Evolutionary conservation across 2,888 invertebrate species (phyloP), one percentile per base, ranked within the genome.

Genomic region (Lottia gigantea): DNA sequence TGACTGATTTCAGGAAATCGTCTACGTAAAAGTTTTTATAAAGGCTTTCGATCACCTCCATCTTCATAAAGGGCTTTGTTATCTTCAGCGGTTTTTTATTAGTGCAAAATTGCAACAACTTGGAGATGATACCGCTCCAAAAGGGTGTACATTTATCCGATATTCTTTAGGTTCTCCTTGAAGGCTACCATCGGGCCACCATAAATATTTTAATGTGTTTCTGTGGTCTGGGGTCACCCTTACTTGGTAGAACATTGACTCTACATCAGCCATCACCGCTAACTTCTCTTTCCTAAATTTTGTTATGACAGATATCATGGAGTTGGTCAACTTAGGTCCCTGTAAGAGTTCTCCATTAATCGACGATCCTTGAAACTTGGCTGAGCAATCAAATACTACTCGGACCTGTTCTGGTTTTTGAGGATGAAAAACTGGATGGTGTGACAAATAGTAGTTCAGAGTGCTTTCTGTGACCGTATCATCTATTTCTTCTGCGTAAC

Each of bases 291-390:
- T 62, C 31, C 79, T 40, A 66, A 79, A 79, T 40, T 74, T 65
- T 2, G 71, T 49, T 16, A 79, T 55, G 12, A 74, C 77, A 14
- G 74, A 77, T 16, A 78, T 19, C 14, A 78, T 64, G 19, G 64
- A 74, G 46, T 78, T 78, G 19, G 69, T 75, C 8, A 78, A 67
- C 63, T 80, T 76, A 11, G 80, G 77, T 1, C 79, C 79, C 40
- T 72, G 76, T 14, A 77, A 25, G 8, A 78, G 67, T 40, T 70
- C 49, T 11, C 68, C 64, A 46, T 78, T 79, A 14, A 79, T 62
- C 2, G 76, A 77, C 1, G 68, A 46, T 2, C 74, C 76, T 26
- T 74, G 23, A 40, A 61, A 76, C 45, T 70, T 71, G 0, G 74
- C 74, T 1, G 76, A 71, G 46, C 71, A 71, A 49, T 77, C 74